Percentiles rank a stretch among this genome's conserved stretches.
Evolutionary conservation across 2,113 vertebrate species (phyloP).

Genomic region (Callionymus lyra): DNA sequence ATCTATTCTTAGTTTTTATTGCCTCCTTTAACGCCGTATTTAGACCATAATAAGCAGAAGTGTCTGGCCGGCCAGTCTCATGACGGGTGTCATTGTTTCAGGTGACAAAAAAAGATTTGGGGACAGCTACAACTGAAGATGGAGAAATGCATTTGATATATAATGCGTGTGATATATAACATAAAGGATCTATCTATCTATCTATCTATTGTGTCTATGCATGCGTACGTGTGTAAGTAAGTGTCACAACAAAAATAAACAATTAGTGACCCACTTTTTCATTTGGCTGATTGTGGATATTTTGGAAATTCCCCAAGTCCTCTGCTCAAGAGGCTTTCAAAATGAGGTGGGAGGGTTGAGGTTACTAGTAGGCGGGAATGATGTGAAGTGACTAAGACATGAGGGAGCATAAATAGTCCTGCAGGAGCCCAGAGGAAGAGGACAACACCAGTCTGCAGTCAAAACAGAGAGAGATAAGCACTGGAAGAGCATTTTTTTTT

Average conservation of each 20-base stretch:
- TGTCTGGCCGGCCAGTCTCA: too few relatives aligned
- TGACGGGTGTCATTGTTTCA: too few relatives aligned
- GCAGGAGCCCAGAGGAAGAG: conserved; percentile 17
- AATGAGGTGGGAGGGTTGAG: conserved; percentile 42
- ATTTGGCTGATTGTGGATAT: conserved; percentile 28
- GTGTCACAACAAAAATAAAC: background rate
- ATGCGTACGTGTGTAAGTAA: too few relatives aligned
- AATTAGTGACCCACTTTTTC: conserved; percentile 9
- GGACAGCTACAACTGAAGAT: too few relatives aligned
- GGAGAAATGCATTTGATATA: too few relatives aligned
- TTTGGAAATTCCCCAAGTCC: conserved; percentile 49
- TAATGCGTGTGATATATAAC: too few relatives aligned
- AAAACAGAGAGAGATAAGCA: conserved; percentile 26
- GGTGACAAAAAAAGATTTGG: too few relatives aligned
- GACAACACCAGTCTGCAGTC: conserved; percentile 20
- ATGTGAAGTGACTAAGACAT: conserved; percentile 54
- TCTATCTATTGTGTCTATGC: too few relatives aligned
- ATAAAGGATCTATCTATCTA: too few relatives aligned
- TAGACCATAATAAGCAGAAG: too few relatives aligned
- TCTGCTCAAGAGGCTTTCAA: conserved; percentile 19
- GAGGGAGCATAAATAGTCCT: conserved; percentile 49
- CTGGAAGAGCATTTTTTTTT: conserved; percentile 3
- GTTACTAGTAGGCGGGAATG: conserved; percentile 30
- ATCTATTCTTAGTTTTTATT: too few relatives aligned
- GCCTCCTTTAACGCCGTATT: too few relatives aligned